Conservation (phyloP, 2,797 vertebrate species). For the Chelidonichthys spinosus region DNA sequence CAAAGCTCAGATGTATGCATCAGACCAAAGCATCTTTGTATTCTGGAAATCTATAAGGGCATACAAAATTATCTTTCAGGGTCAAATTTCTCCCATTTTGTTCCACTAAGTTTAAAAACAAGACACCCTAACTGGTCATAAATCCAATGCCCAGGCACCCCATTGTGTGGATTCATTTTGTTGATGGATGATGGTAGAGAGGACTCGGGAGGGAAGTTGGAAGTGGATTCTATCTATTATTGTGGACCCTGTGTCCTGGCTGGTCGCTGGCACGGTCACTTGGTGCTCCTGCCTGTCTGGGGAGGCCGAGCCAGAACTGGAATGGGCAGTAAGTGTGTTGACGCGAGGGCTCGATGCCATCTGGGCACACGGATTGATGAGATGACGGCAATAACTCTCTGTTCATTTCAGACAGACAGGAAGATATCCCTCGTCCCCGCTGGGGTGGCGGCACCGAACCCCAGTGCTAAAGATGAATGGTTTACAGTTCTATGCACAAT, state of each 20-base stretch:
- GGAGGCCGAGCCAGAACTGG: slow-evolving; percentile 73
- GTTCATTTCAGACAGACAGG: slow-evolving; percentile 68
- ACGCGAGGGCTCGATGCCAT: slow-evolving; percentile 82
- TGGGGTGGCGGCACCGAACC: slow-evolving; percentile 77
- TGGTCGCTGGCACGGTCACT: slow-evolving; percentile 75
- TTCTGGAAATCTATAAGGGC: slow-evolving; percentile 40
- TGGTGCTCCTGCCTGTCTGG: slow-evolving; percentile 57
- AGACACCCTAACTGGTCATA: slow-evolving; percentile 55
- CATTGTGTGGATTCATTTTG: slow-evolving; percentile 70
- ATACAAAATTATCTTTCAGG: slow-evolving; percentile 36
- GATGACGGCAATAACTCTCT: slow-evolving; percentile 71
- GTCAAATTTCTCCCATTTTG: slow-evolving; percentile 52
- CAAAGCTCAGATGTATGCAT: slow-evolving; percentile 10
- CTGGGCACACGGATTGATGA: slow-evolving; percentile 77
- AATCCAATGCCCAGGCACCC: slow-evolving; percentile 62
- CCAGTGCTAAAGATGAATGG: slow-evolving; percentile 70
- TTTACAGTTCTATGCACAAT: slow-evolving; percentile 61
- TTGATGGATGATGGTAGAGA: slow-evolving; percentile 73
- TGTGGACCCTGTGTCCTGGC: slow-evolving; percentile 64
- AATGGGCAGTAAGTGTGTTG: slow-evolving; percentile 72
- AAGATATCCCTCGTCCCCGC: slow-evolving; percentile 69
- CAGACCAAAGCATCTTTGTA: slow-evolving; percentile 32
- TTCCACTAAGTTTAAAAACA: slow-evolving; percentile 65
- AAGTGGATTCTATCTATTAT: slow-evolving; percentile 75
- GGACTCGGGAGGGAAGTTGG: slow-evolving; percentile 74